Evolutionary conservation across 2,113 vertebrate species (phyloP), one percentile per base, ranked within the genome.

Genomic region (Oplegnathus fasciatus): DNA sequence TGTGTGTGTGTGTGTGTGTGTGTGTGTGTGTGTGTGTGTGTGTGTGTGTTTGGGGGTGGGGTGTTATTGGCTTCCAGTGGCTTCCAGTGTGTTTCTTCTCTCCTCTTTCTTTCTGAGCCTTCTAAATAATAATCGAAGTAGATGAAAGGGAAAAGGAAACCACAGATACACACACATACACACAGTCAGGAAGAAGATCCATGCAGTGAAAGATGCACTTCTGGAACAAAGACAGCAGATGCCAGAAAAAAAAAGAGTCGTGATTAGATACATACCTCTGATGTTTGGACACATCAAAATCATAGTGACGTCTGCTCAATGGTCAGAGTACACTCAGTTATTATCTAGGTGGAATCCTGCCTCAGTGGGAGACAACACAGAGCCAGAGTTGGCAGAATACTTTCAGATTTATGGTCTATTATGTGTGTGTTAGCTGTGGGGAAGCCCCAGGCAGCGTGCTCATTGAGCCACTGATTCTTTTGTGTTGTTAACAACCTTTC

Each of bases 81-180:
- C 79, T 84, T 71, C 83, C 75, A 58, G 68, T 76, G 82, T 86
- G 55, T 62, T 67, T 70, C 32, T 62, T 69, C 34, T 62, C 67
- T 0, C 40, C n/a, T 73, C 48, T 67, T 66, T 62, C 37, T 37
- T 22, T 76, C 32, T 72, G 26, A 78, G 54, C 48, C n/a, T 54
- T 92, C 88, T 83, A 90, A 89, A 90, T 87, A 86, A 80, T 79
- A 78, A 90, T 88, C 84, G 78, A 87, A 90, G 68, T 17, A 78
- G 77, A 90, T 85, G 57, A 91, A 91, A 91, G 68, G 37, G n/a
- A 62, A 42, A 67, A 34, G 26, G 58, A 83, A 86, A 75, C 82
- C 73, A 50, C 74, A 80, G 14, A 44, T 15, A 69, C 78, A 68
- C 71, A 88, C 70, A 72, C 69, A 50, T 76, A 70, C 24, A 66